Evolutionary conservation across 2,113 vertebrate species (phyloP).

Genomic region (Aphyosemion australe): DNA sequence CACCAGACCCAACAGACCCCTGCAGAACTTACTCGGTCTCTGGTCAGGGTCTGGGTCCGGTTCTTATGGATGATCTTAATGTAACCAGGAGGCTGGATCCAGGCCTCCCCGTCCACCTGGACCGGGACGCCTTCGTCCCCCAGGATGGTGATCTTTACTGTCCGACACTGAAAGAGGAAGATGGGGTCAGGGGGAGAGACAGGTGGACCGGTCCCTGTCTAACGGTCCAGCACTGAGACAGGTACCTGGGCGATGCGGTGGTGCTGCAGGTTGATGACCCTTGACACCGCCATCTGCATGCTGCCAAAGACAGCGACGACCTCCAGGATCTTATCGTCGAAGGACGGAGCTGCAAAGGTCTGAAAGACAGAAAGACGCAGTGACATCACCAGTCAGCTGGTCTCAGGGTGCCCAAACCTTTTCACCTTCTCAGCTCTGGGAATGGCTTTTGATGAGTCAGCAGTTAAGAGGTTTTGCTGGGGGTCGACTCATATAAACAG

Average conservation of each 20-base stretch:
- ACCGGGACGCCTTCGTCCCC: slow-evolving; percentile 96
- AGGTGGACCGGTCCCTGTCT: background rate
- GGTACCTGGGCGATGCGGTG: slow-evolving; percentile 95
- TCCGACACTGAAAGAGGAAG: slow-evolving; percentile 85
- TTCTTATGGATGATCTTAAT: slow-evolving; percentile 98
- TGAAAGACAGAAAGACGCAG: slow-evolving; percentile 57
- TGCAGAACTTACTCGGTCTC: slow-evolving; percentile 85
- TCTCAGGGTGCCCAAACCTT: background rate
- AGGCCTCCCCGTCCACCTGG: slow-evolving; percentile 98
- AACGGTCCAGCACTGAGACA: background rate
- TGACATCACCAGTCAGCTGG: slow-evolving; percentile 40
- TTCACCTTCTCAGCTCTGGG: no score
- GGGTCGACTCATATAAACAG: no score
- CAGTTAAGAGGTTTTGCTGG: no score
- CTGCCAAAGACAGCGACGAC: slow-evolving; percentile 97
- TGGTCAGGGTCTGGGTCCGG: slow-evolving; percentile 93
- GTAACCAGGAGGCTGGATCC: slow-evolving; percentile 95
- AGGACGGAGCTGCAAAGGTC: slow-evolving; percentile 95
- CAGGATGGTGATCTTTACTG: slow-evolving; percentile 95
- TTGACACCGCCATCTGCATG: slow-evolving; percentile 98
- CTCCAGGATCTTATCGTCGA: slow-evolving; percentile 97
- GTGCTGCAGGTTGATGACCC: slow-evolving; percentile 96
- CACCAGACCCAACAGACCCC: accelerated
- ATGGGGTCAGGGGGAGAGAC: background rate
- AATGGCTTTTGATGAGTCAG: no score